A percentile compares a stretch with the other conserved stretches of the same genome.
These are phyloP conservation scores for Phoenoteleia sp. DNA, from an alignment of 2,888 invertebrate genomes.

Conservation along the genomic window DNA sequence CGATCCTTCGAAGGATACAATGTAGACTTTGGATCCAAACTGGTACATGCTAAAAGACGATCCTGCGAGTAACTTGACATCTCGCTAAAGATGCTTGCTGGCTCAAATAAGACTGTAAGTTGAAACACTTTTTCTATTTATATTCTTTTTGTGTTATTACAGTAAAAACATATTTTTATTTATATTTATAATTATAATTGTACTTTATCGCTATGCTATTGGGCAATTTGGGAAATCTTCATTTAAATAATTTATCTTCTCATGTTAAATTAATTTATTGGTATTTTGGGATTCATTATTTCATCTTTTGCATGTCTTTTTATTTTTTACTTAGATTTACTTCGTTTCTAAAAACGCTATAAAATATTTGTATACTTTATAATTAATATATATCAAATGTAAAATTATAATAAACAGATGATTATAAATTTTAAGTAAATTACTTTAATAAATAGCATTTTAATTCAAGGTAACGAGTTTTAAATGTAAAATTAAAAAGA, in stretches of 20 bases:
- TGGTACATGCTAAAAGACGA: slow-evolving; percentile 67
- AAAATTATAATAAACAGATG: background rate
- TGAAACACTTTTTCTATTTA: background rate
- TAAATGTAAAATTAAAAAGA: background rate
- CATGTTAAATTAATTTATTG: background rate
- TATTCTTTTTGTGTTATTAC: background rate
- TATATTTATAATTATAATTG: no score
- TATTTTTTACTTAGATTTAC: no score
- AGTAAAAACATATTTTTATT: no score
- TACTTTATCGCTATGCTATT: background rate
- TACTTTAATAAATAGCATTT: background rate
- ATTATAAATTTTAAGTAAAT: background rate
- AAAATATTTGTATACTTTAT: background rate
- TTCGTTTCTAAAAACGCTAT: no score
- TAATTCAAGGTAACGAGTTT: background rate
- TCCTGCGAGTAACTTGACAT: slow-evolving; percentile 78
- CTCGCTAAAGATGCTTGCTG: slow-evolving; percentile 79
- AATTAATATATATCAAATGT: no score
- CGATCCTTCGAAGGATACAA: slow-evolving; percentile 61
- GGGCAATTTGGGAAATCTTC: no score
- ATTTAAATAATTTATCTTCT: no score
- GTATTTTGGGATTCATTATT: background rate
- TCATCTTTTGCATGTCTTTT: background rate
- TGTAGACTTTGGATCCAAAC: slow-evolving; percentile 8
- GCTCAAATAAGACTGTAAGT: slow-evolving; percentile 84